A percentile compares a stretch with the other conserved stretches of the same genome.
Conservation (phyloP, 1,140 invertebrate genomes). For the Saxidomus purpurata region DNA sequence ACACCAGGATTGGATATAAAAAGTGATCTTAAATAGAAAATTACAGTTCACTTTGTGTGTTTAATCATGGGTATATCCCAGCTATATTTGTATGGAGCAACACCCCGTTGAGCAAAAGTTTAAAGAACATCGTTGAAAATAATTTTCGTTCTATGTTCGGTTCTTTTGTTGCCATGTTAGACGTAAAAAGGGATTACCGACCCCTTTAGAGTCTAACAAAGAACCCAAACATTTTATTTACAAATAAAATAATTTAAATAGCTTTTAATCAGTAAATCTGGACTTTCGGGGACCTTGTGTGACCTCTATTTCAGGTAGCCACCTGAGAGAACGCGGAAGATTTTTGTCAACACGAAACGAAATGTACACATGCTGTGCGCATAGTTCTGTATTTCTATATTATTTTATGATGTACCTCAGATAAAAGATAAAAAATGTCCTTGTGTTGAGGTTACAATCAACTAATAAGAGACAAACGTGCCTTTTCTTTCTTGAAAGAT, state of each 20-base stretch:
- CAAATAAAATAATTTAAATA: background rate
- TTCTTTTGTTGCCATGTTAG: background rate
- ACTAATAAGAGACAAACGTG: no score
- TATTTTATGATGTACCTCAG: no score
- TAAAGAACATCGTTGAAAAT: background rate
- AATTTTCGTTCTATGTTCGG: background rate
- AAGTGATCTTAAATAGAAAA: background rate
- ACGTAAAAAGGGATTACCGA: background rate
- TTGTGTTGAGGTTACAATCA: no score
- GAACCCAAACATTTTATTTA: background rate
- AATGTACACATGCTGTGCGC: no score
- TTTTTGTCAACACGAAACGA: no score
- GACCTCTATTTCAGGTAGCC: background rate
- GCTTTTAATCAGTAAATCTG: background rate
- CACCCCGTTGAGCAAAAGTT: background rate
- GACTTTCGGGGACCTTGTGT: background rate
- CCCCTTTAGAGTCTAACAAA: background rate
- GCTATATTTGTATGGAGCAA: background rate
- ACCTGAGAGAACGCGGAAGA: no score
- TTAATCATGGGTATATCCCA: background rate
- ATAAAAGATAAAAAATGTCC: no score
- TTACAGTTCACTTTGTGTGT: background rate
- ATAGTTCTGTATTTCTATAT: no score
- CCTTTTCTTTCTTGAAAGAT: no score
- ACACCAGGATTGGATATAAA: background rate